Evolutionary conservation across 2,888 invertebrate genomes (phyloP), one percentile per base, ranked within the genome.

Genomic region (Torymus aiolomorphi): DNA sequence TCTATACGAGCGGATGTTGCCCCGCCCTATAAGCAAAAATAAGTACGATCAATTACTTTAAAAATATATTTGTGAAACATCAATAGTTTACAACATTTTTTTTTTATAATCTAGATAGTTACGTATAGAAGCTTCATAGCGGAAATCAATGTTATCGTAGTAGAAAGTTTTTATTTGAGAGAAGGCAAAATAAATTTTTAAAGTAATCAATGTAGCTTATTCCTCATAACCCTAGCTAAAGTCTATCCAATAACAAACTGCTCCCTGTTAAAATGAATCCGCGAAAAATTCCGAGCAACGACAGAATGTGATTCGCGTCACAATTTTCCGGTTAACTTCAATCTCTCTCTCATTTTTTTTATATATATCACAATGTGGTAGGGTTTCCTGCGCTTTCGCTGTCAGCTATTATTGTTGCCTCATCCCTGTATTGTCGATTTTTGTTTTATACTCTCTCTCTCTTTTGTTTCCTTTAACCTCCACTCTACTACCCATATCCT

Each of bases 391-490:
- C 87, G 87, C 87, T 84, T 88, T 87, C 86, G 85, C 85, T 66
- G 85, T 88, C 85, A 86, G 85, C 88, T 86, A 85, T 89, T 90
- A 90, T 90, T 90, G 90, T 90, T 89, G 89, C 87, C 88, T 89
- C 88, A 88, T 90, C 90, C 90, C 90, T 90, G 90, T 90, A 90
- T 90, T 90, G 90, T 90, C 90, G 88, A 88, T 89, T 89, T 86
- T 87, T 88, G 82, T 81, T 79, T 67, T 76, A 54, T 72, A 54
- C 52, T 78, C n/a, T 65, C 13, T 42, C 57, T 59, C 20, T 63
- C 57, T 73, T 76, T 83, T 66, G 72, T 86, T 84, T 85, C 83
- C 83, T 83, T 82, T 42, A 8, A 42, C 2, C 16, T 18, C 5
- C 54, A 57, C 57, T 31, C 20, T 52, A 66, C 18, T 20, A 42